Base-by-base conservation (phyloP, 37 sponge, comb jelly and placozoan species). In the Dysidea cf. avara region DNA sequence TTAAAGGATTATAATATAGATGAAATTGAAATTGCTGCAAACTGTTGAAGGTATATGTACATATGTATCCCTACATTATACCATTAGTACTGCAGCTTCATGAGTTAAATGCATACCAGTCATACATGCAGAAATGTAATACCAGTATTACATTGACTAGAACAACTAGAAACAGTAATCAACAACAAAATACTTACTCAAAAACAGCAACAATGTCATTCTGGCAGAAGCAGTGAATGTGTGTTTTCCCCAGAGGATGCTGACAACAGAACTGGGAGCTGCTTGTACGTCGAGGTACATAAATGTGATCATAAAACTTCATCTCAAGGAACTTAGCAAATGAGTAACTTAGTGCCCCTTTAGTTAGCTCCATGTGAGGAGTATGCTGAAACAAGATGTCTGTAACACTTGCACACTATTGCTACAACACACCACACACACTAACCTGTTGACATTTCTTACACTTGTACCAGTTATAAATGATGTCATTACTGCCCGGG, bases 281-380 rank as follows among this genome's bases (percentile, higher is more conserved):
- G 21, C 54, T 38, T 53, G 52, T 62, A 38, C 35, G 59, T 22
- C 82, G 81, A 25, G 76, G 65, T 14, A 53, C 59, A 49, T 84
- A 89, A 39, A 40, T 22, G 25, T 52, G 26, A 22, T 71, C 86
- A 51, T 93, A 87, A 89, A 97, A 97, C 70, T 86, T 90, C 38
- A 97, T 52, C 66, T 97, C 95, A 14, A 97, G 77, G 39, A 90
- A 91, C 72, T 97, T 97, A 28, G 86, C 98, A 72, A 97, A 97
- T 39, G 98, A 97, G 65, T 84, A 84, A 33, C 84, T 82, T 48
- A 87, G 84, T 17, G 92, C 70, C 22, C 84, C 83, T 5, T 68
- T 61, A 7, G 86, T 72, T 53, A 97, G 71, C 28, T 66, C 35
- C 9, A 58, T 70, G 35, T 56, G 39, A 28, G 95, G 88, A 36